These are phyloP conservation scores for Brachionus asplanchnoidis DNA, from an alignment of 1,140 invertebrate species.

Conservation along the genomic window DNA sequence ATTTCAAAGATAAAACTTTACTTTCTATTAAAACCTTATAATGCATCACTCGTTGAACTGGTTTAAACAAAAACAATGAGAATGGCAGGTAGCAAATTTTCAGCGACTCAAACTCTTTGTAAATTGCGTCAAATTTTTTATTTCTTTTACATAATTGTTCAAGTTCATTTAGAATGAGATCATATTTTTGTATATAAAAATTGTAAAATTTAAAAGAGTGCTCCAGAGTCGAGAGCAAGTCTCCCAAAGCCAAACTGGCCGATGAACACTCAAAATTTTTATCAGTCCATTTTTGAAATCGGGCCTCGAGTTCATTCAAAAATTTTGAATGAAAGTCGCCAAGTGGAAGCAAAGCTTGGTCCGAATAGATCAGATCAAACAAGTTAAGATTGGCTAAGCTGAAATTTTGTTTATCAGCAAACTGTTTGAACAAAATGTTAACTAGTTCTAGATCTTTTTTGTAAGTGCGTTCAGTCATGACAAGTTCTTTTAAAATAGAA, in stretches of 20 bases:
- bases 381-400: background rate
- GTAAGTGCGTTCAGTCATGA: constrained; percentile 91
- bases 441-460: constrained; percentile 73
- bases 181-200: constrained; percentile 71
- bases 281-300: constrained; percentile 62
- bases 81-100: constrained; percentile 70
- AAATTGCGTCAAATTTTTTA: constrained; percentile 70
- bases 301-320: constrained; percentile 66
- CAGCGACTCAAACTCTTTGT: constrained; percentile 76
- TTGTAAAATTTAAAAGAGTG: constrained; percentile 65
- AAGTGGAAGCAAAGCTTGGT: constrained; percentile 62
- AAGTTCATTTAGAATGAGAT: constrained; percentile 69
- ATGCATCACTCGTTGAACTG: constrained; percentile 78
- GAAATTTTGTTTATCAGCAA: constrained; percentile 5
- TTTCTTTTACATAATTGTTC: constrained; percentile 69
- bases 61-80: constrained; percentile 77
- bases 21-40: constrained; percentile 76
- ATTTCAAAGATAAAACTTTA: constrained; percentile 58
- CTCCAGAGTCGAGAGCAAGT: constrained; percentile 23
- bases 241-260: background rate
- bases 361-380: background rate
- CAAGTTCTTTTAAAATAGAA: constrained; percentile 84
- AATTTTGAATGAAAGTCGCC: constrained; percentile 65
- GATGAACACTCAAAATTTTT: background rate
- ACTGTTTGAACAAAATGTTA: background rate